Conservation (phyloP, 2,888 invertebrate species). For the Ptilodon capucinus region DNA sequence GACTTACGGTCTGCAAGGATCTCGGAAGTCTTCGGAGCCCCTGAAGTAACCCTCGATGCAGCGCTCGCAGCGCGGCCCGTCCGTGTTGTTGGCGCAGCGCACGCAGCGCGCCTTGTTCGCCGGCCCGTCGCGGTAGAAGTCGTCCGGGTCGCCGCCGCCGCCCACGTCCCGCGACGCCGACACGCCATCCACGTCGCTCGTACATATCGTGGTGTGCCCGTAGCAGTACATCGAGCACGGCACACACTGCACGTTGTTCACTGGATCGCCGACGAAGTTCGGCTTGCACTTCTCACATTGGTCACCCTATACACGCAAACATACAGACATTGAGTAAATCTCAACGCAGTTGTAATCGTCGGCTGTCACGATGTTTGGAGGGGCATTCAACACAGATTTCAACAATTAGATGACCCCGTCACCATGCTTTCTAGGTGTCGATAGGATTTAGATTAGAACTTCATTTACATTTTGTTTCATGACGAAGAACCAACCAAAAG, state of each 20-base stretch:
- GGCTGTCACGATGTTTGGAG: no score
- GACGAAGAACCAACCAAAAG: no score
- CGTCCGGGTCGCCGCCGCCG: conserved; percentile 81
- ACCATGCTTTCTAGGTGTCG: no score
- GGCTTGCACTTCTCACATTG: conserved; percentile 96
- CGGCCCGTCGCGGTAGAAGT: conserved; percentile 82
- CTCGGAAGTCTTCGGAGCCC: conserved; percentile 89
- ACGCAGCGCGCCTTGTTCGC: conserved; percentile 90
- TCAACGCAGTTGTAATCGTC: no score
- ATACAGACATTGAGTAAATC: not conserved
- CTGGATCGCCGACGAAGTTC: conserved; percentile 95
- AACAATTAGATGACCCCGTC: no score
- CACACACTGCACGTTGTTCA: conserved; percentile 92
- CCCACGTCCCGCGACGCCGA: conserved; percentile 73
- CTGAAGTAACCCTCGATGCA: conserved; percentile 90
- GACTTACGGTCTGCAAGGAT: conserved; percentile 88
- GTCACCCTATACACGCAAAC: conserved; percentile 83
- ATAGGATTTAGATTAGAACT: no score
- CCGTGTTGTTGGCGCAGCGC: conserved; percentile 91
- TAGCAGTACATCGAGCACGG: conserved; percentile 95
- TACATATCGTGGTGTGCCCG: conserved; percentile 92
- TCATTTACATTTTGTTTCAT: no score
- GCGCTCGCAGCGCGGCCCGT: conserved; percentile 91
- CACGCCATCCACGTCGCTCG: conserved; percentile 81
- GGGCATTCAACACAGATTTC: no score